Conservation (phyloP, 2,797 vertebrate genomes). For the Knipowitschia caucasica region DNA sequence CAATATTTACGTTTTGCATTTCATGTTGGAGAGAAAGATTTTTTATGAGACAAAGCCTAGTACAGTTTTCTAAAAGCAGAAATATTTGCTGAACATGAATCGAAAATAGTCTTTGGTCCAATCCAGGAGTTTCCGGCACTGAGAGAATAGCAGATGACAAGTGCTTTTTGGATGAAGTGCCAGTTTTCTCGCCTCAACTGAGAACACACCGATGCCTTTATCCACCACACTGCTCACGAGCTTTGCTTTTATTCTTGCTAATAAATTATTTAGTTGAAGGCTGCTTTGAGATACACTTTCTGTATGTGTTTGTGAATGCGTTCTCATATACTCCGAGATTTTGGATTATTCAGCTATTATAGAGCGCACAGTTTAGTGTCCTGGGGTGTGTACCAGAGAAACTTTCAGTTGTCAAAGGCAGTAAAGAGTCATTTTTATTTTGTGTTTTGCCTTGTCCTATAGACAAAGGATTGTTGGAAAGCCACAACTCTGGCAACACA, state of each 20-base stretch:
- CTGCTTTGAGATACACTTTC: background rate
- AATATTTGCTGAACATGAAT: background rate
- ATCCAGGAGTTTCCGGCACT: constrained; percentile 8
- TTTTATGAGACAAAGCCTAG: no score
- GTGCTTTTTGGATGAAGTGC: constrained; percentile 11
- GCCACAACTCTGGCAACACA: no score
- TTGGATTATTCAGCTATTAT: background rate
- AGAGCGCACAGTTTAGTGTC: no score
- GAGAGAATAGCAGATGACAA: constrained; percentile 19
- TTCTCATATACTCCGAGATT: background rate
- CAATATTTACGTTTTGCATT: no score
- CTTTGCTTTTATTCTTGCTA: background rate
- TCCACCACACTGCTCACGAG: background rate
- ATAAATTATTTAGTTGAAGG: constrained; percentile 1
- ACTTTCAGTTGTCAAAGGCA: no score
- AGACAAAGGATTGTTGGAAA: no score
- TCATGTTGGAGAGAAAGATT: no score
- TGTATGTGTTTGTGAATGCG: no score
- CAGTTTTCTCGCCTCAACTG: constrained; percentile 3
- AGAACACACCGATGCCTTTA: background rate
- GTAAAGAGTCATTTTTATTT: no score
- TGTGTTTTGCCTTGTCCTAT: no score
- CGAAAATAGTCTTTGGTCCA: background rate
- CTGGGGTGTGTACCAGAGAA: no score
- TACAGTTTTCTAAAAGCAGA: no score